Conservation (phyloP, 2,888 invertebrate genomes). For the Axea sp. region DNA sequence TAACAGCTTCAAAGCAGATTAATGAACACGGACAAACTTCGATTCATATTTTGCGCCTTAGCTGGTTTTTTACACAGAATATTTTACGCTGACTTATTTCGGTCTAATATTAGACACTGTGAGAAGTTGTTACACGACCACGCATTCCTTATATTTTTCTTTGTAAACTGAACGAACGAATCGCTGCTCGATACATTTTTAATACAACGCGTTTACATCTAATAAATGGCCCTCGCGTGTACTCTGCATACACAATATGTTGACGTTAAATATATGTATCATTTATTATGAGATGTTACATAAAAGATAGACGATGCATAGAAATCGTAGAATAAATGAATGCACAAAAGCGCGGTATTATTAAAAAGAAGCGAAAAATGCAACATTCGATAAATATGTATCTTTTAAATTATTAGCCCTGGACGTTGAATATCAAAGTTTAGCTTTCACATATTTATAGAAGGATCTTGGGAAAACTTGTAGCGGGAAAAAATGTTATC, state of each 20-base stretch:
- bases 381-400: conserved; percentile 21
- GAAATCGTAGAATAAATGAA: conserved; percentile 22
- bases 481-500: conserved; percentile 22
- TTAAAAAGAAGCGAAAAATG: conserved; percentile 3
- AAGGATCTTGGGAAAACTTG: conserved; percentile 24
- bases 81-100: conserved; percentile 32
- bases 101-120: conserved; percentile 32
- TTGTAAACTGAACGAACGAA: conserved; percentile 10
- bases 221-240: conserved; percentile 16
- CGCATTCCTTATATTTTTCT: conserved; percentile 11
- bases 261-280: conserved; percentile 22
- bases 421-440: conserved; percentile 14
- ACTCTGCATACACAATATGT: conserved; percentile 7
- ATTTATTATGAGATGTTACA: conserved; percentile 24
- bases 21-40: too few relatives aligned
- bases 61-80: background rate
- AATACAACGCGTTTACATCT: conserved; percentile 16
- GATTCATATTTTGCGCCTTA: conserved; percentile 14
- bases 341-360: background rate
- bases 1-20: too few relatives aligned
- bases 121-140: conserved; percentile 21
- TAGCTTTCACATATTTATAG: conserved; percentile 24
- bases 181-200: conserved; percentile 23
- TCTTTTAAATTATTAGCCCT: conserved; percentile 14
- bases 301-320: conserved; percentile 24